phyloP scores from a whole-genome alignment of 2,797 vertebrate genomes.

The Rhabdomys pumilio region DNA sequence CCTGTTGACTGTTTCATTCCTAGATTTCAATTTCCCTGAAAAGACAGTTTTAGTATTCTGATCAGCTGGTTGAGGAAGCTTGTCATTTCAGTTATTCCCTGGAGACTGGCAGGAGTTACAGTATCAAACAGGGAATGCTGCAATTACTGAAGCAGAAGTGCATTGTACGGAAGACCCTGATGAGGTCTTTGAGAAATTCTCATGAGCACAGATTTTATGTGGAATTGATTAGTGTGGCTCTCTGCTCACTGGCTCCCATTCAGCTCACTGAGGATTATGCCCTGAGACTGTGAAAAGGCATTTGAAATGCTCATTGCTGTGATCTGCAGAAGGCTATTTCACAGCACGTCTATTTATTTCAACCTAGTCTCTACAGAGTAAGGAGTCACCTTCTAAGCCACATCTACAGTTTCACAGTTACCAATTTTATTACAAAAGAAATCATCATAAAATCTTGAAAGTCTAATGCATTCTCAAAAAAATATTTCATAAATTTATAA shows the following conservation, averaged over 20 bases:
- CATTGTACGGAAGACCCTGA: slow-evolving; percentile 21
- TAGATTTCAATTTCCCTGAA: slow-evolving; percentile 65
- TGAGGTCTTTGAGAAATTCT: slow-evolving; percentile 64
- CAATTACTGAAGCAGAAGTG: slow-evolving; percentile 66
- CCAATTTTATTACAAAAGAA: accelerated
- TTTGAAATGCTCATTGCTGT: background rate
- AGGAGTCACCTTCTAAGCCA: slow-evolving; percentile 25
- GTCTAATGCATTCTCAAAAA: background rate
- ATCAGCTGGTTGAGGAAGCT: slow-evolving; percentile 48
- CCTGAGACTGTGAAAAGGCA: background rate
- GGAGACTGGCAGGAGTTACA: background rate
- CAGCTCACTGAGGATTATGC: background rate
- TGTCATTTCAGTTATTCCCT: slow-evolving; percentile 22
- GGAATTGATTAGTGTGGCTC: background rate
- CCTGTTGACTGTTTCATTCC: slow-evolving; percentile 34
- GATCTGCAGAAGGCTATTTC: accelerated
- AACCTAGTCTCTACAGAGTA: background rate
- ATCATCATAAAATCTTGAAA: background rate
- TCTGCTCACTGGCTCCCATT: background rate
- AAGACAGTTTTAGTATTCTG: slow-evolving; percentile 29
- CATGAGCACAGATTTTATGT: slow-evolving; percentile 65
- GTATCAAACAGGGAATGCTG: slow-evolving; percentile 61
- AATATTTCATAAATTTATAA: slow-evolving; percentile 46
- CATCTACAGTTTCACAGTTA: background rate
- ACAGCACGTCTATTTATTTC: background rate